Percentiles rank a stretch among this genome's conserved stretches.
Conservation (phyloP, 2,113 vertebrate genomes). For the Microtus ochrogaster region DNA sequence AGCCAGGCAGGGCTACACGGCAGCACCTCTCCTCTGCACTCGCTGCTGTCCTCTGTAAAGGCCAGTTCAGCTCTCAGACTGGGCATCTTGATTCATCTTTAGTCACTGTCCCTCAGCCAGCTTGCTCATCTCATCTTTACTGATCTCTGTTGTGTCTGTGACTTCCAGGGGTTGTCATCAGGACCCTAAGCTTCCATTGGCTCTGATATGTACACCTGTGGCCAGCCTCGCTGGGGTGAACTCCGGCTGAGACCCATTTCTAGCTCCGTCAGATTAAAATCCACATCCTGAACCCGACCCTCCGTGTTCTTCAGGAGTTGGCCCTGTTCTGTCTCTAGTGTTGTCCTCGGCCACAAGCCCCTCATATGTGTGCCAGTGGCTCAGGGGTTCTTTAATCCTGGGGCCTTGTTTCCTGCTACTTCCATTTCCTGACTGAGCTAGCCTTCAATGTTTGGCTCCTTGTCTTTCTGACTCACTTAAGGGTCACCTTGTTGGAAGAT, state of each 20-base stretch:
- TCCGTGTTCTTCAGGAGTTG: neutral
- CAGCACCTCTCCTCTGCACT: neutral
- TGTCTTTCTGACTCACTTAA: neutral
- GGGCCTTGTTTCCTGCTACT: neutral
- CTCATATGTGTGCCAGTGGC: neutral
- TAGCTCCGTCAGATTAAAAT: neutral
- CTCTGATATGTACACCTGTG: neutral
- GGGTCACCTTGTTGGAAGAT: neutral
- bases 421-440: neutral
- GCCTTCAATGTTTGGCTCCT: neutral
- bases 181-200: neutral
- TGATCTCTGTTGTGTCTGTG: neutral
- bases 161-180: neutral
- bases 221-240: neutral
- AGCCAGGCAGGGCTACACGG: neutral
- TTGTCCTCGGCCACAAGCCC: too few relatives aligned
- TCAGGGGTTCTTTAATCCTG: neutral
- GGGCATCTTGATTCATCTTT: neutral
- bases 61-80: neutral
- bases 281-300: neutral
- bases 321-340: neutral
- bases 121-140: neutral
- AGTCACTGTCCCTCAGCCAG: neutral
- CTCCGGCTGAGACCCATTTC: neutral
- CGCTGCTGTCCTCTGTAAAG: neutral